A percentile compares a stretch with the other conserved stretches of the same genome.
These are phyloP conservation scores for Prenolepis imparis DNA, from an alignment of 2,888 invertebrate species.

Conservation along the genomic window DNA sequence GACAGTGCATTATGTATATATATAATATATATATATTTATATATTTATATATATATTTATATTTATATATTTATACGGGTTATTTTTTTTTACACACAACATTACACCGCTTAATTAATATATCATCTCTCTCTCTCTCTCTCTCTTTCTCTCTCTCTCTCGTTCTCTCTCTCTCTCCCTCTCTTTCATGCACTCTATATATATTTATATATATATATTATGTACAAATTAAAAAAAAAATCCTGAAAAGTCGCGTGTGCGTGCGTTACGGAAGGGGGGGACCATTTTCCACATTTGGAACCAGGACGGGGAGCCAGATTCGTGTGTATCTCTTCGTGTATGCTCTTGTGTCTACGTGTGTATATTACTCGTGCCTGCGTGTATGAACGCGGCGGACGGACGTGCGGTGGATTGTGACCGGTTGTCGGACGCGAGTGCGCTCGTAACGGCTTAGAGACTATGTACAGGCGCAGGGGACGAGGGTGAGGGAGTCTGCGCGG, in stretches of 20 bases:
- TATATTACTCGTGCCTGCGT: slow-evolving; percentile 48
- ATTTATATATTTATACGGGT: slow-evolving; percentile 66
- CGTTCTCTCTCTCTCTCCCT: slow-evolving; percentile 21
- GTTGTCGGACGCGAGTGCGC: slow-evolving; percentile 61
- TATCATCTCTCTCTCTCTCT: slow-evolving; percentile 72
- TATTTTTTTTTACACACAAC: slow-evolving; percentile 80
- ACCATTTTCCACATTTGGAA: slow-evolving; percentile 41
- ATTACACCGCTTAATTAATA: slow-evolving; percentile 82
- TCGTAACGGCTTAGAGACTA: slow-evolving; percentile 81
- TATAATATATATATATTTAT: slow-evolving; percentile 64
- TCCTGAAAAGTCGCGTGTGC: slow-evolving; percentile 73
- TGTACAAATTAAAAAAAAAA: slow-evolving; percentile 82
- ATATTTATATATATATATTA: slow-evolving; percentile 80
- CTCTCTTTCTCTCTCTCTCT: slow-evolving; percentile 12
- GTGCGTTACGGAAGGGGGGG: slow-evolving; percentile 46
- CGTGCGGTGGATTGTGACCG: slow-evolving; percentile 46
- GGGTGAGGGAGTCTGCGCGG: slow-evolving; percentile 84
- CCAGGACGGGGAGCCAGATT: slow-evolving; percentile 51
- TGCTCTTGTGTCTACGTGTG: slow-evolving; percentile 29
- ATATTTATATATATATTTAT: slow-evolving; percentile 62
- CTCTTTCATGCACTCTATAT: slow-evolving; percentile 67
- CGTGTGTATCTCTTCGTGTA: slow-evolving; percentile 40
- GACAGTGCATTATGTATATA: slow-evolving; percentile 74
- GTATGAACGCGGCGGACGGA: slow-evolving; percentile 52
- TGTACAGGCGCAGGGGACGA: slow-evolving; percentile 86